A percentile compares a stretch with the other conserved stretches of the same genome.
These are phyloP conservation scores for Thecophora atra DNA, from an alignment of 2,888 invertebrate genomes.

Conservation along the genomic window DNA sequence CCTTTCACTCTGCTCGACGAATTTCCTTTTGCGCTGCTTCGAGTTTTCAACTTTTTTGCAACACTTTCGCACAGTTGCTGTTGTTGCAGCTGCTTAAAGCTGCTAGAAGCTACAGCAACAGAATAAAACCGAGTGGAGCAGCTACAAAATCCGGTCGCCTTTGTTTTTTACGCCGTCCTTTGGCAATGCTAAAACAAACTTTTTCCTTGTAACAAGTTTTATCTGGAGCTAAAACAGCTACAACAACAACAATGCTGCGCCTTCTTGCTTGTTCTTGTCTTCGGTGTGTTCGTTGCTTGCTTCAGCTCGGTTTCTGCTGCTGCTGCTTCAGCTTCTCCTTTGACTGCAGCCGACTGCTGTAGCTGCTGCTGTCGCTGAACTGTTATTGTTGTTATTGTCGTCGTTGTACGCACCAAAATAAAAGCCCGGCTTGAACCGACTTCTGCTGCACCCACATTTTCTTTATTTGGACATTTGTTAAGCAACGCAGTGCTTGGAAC, in stretches of 20 bases:
- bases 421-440: not conserved
- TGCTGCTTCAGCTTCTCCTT: not conserved
- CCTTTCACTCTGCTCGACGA: not conserved
- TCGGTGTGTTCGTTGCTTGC: not conserved
- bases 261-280: not conserved
- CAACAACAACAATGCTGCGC: not conserved
- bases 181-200: conserved; percentile 1
- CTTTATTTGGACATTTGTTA: too few species aligned
- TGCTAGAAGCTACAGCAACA: conserved; percentile 42
- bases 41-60: conserved; percentile 5
- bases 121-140: conserved; percentile 40
- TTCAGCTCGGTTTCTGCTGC: too few species aligned
- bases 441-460: not conserved
- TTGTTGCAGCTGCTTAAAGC: conserved; percentile 38
- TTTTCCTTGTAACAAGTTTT: not conserved
- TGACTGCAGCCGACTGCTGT: too few species aligned
- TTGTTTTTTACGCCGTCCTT: not conserved
- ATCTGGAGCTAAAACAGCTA: not conserved
- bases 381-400: too few species aligned
- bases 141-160: conserved; percentile 1
- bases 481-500: not conserved
- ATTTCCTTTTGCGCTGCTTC: conserved; percentile 39
- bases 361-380: too few species aligned
- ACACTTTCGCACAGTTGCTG: not conserved
- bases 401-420: too few species aligned